These are phyloP conservation scores for Brienomyrus longianalis DNA, from an alignment of 2,113 vertebrate species.

Conservation along the genomic window DNA sequence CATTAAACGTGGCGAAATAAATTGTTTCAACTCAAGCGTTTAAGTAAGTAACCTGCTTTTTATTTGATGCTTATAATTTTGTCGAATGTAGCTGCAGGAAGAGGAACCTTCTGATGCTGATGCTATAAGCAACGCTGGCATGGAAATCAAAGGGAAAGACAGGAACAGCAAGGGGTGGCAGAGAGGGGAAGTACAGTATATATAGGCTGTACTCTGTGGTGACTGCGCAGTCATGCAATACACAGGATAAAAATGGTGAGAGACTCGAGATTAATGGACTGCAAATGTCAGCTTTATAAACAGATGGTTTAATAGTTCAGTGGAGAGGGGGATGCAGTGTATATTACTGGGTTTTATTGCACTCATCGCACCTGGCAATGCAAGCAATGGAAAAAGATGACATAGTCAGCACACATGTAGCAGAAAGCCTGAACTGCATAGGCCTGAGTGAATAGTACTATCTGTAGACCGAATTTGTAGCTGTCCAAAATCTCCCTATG, in stretches of 20 bases:
- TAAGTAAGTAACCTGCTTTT: not conserved
- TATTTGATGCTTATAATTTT: not conserved
- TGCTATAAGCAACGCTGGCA: not conserved
- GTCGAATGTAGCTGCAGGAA: not conserved
- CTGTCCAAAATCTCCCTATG: not conserved
- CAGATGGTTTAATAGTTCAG: not conserved
- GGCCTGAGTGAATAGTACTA: not conserved
- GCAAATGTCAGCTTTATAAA: slow-evolving; percentile 2
- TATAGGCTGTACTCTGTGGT: not conserved
- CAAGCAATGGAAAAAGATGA: not conserved
- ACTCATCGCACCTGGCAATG: not conserved
- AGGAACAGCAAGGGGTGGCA: not conserved
- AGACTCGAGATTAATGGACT: not conserved
- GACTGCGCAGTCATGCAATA: not conserved
- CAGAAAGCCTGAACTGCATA: not conserved
- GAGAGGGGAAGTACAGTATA: not conserved
- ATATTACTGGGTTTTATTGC: not conserved
- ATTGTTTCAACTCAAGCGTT: not conserved
- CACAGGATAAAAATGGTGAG: not conserved
- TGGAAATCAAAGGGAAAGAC: not conserved
- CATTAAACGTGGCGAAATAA: not conserved
- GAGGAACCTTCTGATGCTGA: not conserved
- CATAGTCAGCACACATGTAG: not conserved
- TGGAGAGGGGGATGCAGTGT: not conserved
- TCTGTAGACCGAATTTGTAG: not conserved